Percentiles rank a stretch among this genome's conserved stretches.
Evolutionary conservation across 2,888 invertebrate genomes (phyloP).

Genomic region (Ichneumoninae sp.): DNA sequence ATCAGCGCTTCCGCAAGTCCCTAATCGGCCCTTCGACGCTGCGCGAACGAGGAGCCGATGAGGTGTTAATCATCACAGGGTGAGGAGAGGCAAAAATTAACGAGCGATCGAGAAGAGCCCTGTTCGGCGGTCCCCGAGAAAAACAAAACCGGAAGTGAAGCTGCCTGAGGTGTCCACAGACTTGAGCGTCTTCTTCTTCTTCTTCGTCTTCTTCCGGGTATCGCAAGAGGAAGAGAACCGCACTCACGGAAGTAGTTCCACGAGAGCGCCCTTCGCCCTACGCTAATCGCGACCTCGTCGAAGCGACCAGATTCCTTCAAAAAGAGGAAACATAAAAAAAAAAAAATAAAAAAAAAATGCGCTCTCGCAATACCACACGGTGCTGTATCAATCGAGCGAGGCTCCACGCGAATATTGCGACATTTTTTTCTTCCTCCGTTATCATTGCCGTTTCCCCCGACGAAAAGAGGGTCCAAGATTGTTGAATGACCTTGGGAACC

Average conservation of each 20-base stretch:
- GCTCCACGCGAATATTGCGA: constrained; percentile 48
- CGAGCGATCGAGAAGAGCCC: constrained; percentile 22
- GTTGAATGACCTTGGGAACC: constrained; percentile 18
- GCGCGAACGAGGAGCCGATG: constrained; percentile 27
- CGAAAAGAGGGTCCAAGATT: constrained; percentile 49
- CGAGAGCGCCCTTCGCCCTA: constrained; percentile 14
- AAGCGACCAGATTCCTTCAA: not conserved
- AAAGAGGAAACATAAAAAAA: constrained; percentile 10
- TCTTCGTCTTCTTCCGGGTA: constrained; percentile 59
- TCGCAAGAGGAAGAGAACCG: constrained; percentile 55
- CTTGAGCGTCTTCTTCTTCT: constrained; percentile 49
- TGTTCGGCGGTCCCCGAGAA: not conserved
- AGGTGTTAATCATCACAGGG: constrained; percentile 21
- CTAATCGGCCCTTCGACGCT: constrained; percentile 64
- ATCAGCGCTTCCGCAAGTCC: constrained; percentile 84
- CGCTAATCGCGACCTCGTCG: constrained; percentile 32
- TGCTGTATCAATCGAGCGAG: constrained; percentile 59
- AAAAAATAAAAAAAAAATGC: not conserved
- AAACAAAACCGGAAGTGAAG: no score
- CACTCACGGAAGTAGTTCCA: constrained; percentile 32
- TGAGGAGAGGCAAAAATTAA: constrained; percentile 17
- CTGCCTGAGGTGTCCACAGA: no score
- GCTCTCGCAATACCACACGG: constrained; percentile 57
- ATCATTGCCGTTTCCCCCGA: constrained; percentile 39
- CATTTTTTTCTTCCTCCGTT: constrained; percentile 17